Conservation (phyloP, 2,113 vertebrate species). For the Meleagris gallopavo region DNA sequence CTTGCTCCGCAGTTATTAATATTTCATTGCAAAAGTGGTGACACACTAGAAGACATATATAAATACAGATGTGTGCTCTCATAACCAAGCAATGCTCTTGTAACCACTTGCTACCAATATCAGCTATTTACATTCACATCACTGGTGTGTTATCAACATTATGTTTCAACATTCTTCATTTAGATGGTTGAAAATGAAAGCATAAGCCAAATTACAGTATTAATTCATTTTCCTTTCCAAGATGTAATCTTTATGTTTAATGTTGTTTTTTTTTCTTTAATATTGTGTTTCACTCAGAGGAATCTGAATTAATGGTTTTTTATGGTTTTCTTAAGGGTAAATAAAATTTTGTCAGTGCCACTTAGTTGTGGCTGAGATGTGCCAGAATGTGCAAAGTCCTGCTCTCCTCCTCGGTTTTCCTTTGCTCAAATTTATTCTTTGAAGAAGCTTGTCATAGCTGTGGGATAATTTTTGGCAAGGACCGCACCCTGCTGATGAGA, state of each 20-base stretch:
- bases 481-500: background rate
- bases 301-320: background rate
- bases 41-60: background rate
- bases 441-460: background rate
- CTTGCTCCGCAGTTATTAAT: background rate
- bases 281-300: background rate
- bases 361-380: background rate
- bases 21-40: background rate
- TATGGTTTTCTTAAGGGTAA: background rate
- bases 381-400: background rate
- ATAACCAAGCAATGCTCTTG: background rate
- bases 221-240: background rate
- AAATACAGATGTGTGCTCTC: background rate
- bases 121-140: background rate
- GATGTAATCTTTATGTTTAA: background rate
- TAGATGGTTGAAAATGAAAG: background rate
- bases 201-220: rapidly evolving
- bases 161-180: background rate
- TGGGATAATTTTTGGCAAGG: background rate
- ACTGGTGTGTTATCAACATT: background rate
- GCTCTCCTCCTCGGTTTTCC: background rate
- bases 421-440: background rate
- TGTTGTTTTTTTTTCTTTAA: background rate
- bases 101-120: background rate
- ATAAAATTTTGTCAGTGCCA: background rate